phyloP scores from a whole-genome alignment of 2,113 vertebrate species.

The Istiophorus platypterus region DNA sequence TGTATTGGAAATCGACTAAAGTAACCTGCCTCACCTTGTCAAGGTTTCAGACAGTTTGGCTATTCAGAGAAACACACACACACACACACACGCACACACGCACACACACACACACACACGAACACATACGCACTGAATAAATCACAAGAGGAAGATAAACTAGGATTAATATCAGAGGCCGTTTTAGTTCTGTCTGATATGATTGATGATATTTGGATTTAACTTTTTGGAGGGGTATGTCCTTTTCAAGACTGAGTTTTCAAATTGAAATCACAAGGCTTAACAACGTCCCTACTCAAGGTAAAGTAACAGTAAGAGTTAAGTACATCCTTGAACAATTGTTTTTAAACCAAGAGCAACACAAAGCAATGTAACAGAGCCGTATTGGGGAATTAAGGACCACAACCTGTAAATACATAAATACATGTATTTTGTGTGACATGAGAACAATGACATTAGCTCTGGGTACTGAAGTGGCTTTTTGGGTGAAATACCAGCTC shows the following conservation, averaged over 20 bases:
- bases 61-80: not conserved
- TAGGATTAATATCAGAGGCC: conserved; percentile 43
- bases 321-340: not conserved
- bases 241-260: conserved; percentile 21
- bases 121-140: conserved; percentile 11
- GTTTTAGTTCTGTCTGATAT: conserved; percentile 28
- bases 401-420: not conserved
- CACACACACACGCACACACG: conserved; percentile 1
- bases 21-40: conserved; percentile 25
- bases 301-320: not conserved
- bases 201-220: conserved; percentile 42
- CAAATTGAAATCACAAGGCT: not conserved
- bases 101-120: conserved; percentile 6
- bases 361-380: not conserved
- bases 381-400: not conserved
- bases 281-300: not conserved
- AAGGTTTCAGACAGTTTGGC: conserved; percentile 16
- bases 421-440: not conserved
- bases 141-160: conserved; percentile 25
- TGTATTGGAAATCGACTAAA: conserved; percentile 57
- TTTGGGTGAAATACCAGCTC: not conserved
- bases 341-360: not conserved
- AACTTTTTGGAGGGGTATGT: conserved; percentile 4
- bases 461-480: not conserved
- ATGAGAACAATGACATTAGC: not conserved